Base-by-base conservation (phyloP, 2,888 invertebrate genomes). In the Agrotis segetum region DNA sequence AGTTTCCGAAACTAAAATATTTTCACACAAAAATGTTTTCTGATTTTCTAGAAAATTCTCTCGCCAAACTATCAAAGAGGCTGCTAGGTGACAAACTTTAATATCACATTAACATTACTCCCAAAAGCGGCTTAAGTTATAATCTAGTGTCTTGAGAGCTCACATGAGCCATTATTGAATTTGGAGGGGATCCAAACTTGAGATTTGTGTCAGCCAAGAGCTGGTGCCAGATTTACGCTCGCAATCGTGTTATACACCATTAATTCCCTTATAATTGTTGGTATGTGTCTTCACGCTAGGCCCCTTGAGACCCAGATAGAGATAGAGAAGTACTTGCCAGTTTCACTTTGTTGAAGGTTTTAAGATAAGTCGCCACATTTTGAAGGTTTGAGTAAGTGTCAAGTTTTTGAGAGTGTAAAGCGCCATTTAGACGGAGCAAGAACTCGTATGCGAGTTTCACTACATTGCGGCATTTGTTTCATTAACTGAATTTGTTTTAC, bases 171-270 rank as follows among this genome's bases (percentile, higher is more conserved):
- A 92, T 93, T 92, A 94, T 93, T 92, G 92, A 91, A 92, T 91
- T 93, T 94, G 94, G 94, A 93, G 77, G 67, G 79, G 71, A 70
- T 90, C 94, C 94, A 94, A 92, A 81, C 84, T 87, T 77, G 83
- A 85, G 85, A 89, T 88, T 88, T 88, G 90, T 90, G 92, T 91
- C 91, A 90, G 93, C 93, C 93, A 92, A 94, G 91, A 93, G 90
- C 88, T 89, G 87, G 86, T 87, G 86, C 86, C 88, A 91, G 90
- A 94, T 94, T 93, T 94, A 93, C 91, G 91, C 88, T 88, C 77
- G 63, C 83, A 87, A 87, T 87, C 78, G 74, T 83, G 86, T 85
- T 87, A 82, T 86, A 84, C 77, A 76, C 83, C 82, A 87, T 87
- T 86, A 85, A 85, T 85, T 85, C 82, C 70, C 78, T 83, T 83